Conservation (phyloP, 1,140 invertebrate genomes). For the Habropoda laboriosa region DNA sequence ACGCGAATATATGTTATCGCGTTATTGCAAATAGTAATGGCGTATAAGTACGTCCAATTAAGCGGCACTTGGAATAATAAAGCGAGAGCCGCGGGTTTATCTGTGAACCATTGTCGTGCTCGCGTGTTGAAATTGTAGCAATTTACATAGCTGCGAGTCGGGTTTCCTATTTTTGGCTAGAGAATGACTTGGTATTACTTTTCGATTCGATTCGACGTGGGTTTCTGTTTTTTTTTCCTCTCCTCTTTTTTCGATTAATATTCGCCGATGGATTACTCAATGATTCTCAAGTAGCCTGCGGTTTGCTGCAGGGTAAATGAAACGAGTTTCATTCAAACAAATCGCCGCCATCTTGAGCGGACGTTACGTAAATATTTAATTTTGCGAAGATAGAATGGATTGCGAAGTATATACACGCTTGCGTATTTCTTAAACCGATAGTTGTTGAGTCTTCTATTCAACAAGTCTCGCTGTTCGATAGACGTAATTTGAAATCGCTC, state of each 20-base stretch:
- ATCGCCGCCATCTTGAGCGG: not conserved
- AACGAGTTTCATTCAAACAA: constrained; percentile 3
- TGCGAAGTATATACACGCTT: not conserved
- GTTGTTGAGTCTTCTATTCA: not conserved
- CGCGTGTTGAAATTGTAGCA: not conserved
- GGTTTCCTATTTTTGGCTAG: no score
- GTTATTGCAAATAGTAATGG: not conserved
- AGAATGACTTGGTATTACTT: no score
- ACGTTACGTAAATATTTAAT: constrained; percentile 36
- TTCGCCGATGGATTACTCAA: not conserved
- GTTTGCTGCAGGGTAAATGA: not conserved
- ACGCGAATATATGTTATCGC: not conserved
- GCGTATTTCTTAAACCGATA: not conserved
- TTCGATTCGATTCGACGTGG: no score
- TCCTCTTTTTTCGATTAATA: not conserved
- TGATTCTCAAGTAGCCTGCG: not conserved
- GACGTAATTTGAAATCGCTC: not conserved
- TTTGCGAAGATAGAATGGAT: constrained; percentile 21
- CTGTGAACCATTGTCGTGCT: not conserved
- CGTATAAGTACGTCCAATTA: not conserved
- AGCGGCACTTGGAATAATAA: not conserved
- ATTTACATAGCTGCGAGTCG: not conserved
- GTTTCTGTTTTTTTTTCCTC: no score
- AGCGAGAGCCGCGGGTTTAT: not conserved
- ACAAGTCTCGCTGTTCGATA: not conserved